Percentiles rank a stretch among this genome's conserved stretches.
Conservation (phyloP, 2,888 invertebrate genomes). For the Epiblema foenella region DNA sequence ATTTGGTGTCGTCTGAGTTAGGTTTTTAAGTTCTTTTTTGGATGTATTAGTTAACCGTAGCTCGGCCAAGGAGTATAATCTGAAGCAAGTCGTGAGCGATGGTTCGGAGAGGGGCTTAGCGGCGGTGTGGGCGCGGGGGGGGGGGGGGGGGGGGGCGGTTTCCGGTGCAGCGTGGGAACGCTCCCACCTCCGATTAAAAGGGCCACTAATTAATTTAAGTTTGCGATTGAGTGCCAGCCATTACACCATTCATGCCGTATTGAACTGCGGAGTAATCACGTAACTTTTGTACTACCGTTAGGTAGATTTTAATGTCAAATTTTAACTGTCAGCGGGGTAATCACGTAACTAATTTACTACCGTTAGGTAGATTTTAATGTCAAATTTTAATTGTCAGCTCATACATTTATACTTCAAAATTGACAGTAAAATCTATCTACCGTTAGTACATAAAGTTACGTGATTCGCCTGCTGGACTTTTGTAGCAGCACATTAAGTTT, state of each 20-base stretch:
- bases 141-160: conserved; percentile 65
- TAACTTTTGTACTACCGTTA: no score
- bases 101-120: conserved; percentile 75
- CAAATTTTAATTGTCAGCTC: no score
- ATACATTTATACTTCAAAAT: no score
- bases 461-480: no score
- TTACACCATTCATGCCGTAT: neutral
- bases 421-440: no score
- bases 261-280: no score
- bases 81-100: conserved; percentile 75
- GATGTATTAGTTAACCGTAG: neutral
- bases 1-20: neutral
- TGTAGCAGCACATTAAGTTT: no score
- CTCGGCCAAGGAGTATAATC: neutral
- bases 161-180: conserved; percentile 83
- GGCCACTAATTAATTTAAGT: conserved; percentile 81
- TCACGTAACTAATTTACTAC: no score
- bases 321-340: no score
- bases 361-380: no score
- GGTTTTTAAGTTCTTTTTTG: neutral
- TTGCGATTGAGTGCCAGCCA: conserved; percentile 55
- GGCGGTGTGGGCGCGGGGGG: conserved; percentile 62
- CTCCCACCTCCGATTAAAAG: conserved; percentile 79
- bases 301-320: no score
- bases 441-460: no score